Percentiles rank a stretch among this genome's conserved stretches.
Conservation (phyloP, 2,113 vertebrate species). For the Nematolebias whitei region DNA sequence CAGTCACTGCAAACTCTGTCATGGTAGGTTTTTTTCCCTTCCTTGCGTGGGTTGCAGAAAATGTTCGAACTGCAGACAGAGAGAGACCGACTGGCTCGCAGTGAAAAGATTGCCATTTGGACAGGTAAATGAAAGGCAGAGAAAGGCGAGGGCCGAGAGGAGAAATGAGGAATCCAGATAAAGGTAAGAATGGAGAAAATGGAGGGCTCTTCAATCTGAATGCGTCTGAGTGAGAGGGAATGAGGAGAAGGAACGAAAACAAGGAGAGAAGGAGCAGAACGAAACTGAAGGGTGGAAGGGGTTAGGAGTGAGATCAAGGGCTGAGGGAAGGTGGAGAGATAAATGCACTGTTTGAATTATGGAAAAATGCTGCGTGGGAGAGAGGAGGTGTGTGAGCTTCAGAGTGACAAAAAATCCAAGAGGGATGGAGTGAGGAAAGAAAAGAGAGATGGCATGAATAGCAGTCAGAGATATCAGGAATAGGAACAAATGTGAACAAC, state of each 20-base stretch:
- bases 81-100: conserved; percentile 25
- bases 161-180: conserved; percentile 47
- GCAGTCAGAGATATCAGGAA: conserved; percentile 23
- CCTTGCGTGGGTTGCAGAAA: conserved; percentile 39
- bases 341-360: conserved; percentile 78
- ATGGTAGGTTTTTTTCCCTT: conserved; percentile 24
- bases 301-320: conserved; percentile 36
- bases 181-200: conserved; percentile 49
- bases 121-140: conserved; percentile 58
- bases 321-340: conserved; percentile 59
- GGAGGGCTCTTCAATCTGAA: conserved; percentile 40
- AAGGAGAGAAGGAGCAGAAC: conserved; percentile 30
- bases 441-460: conserved; percentile 27
- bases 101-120: conserved; percentile 51
- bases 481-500: conserved; percentile 2
- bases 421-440: conserved; percentile 25
- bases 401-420: conserved; percentile 43
- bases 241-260: conserved; percentile 20
- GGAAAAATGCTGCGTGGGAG: conserved; percentile 79
- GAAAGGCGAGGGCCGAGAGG: conserved; percentile 18
- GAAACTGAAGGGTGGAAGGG: conserved; percentile 17
- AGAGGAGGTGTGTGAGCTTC: conserved; percentile 49
- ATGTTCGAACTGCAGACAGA: conserved; percentile 45
- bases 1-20: conserved; percentile 12
- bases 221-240: conserved; percentile 18